Evolutionary conservation across 1,140 invertebrate genomes (phyloP).

Genomic region (Aphelinus atriplicis): DNA sequence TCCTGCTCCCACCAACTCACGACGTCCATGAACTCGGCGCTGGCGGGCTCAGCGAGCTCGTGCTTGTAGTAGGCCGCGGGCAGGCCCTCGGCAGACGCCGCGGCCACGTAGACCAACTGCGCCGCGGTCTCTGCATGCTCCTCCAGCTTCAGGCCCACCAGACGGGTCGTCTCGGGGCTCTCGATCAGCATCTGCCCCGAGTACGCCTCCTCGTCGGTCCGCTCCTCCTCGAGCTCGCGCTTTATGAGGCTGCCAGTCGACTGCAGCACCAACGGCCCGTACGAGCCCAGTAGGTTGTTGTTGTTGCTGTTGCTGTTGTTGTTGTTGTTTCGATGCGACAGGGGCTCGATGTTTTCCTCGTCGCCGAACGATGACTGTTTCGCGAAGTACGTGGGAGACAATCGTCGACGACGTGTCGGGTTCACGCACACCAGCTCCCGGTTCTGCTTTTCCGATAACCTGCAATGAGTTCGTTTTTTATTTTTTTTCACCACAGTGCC

Average conservation of each 20-base stretch:
- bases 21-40: slow-evolving; percentile 74
- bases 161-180: slow-evolving; percentile 48
- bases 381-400: slow-evolving; percentile 50
- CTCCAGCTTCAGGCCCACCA: slow-evolving; percentile 42
- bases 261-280: slow-evolving; percentile 50
- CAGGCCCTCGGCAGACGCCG: slow-evolving; percentile 31
- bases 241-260: slow-evolving; percentile 58
- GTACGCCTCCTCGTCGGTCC: slow-evolving; percentile 64
- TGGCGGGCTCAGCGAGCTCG: slow-evolving; percentile 67
- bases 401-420: slow-evolving; percentile 36
- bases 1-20: slow-evolving; percentile 76
- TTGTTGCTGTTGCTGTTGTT: slow-evolving; percentile 28
- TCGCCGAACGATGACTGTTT: slow-evolving; percentile 51
- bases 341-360: slow-evolving; percentile 62
- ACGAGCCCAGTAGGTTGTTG: slow-evolving; percentile 37
- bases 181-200: slow-evolving; percentile 48
- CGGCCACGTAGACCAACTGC: slow-evolving; percentile 38
- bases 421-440: slow-evolving; percentile 20
- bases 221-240: slow-evolving; percentile 54
- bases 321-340: slow-evolving; percentile 19
- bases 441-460: slow-evolving; percentile 58
- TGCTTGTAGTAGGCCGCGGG: slow-evolving; percentile 66
- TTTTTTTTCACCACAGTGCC: neutral
- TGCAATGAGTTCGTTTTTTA: slow-evolving; percentile 30
- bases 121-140: slow-evolving; percentile 40